These are phyloP conservation scores for Hydrocynus forskahlii DNA, from an alignment of 2,797 vertebrate species.

Conservation along the genomic window DNA sequence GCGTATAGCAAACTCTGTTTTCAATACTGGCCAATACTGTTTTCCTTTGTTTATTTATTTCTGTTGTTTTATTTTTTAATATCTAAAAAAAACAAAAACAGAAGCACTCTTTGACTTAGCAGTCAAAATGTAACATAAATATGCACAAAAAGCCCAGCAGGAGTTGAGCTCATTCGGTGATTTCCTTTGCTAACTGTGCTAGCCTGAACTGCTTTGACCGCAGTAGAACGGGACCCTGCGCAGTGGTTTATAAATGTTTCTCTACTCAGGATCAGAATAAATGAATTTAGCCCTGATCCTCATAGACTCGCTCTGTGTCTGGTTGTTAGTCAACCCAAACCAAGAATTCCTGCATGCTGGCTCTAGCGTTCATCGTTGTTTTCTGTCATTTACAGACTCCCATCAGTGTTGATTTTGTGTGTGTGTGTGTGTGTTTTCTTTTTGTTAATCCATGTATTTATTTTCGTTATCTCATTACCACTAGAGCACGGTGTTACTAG, in stretches of 20 bases:
- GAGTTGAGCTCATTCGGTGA: conserved; percentile 15
- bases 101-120: conserved; percentile 45
- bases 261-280: conserved; percentile 30
- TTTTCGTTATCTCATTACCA: conserved; percentile 60
- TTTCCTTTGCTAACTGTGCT: conserved; percentile 49
- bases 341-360: conserved; percentile 52
- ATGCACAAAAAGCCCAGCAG: conserved; percentile 27
- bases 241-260: conserved; percentile 45
- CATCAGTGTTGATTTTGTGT: conserved; percentile 46
- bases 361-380: conserved; percentile 41
- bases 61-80: conserved; percentile 21
- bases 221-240: conserved; percentile 46
- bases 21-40: conserved; percentile 58
- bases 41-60: conserved; percentile 27
- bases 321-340: conserved; percentile 55
- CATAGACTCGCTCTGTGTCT: conserved; percentile 52
- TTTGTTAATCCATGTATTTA: conserved; percentile 32
- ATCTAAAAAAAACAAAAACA: conserved; percentile 56
- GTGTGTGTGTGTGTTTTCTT: conserved; percentile 35
- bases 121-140: conserved; percentile 28
- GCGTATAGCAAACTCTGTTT: conserved; percentile 18
- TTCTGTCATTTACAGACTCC: conserved; percentile 42
- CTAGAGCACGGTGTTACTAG: conserved; percentile 64
- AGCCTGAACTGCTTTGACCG: conserved; percentile 50
- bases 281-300: conserved; percentile 36